These are phyloP conservation scores for Theodoxus fluviatilis DNA, from an alignment of 2,888 invertebrate species.

Conservation along the genomic window DNA sequence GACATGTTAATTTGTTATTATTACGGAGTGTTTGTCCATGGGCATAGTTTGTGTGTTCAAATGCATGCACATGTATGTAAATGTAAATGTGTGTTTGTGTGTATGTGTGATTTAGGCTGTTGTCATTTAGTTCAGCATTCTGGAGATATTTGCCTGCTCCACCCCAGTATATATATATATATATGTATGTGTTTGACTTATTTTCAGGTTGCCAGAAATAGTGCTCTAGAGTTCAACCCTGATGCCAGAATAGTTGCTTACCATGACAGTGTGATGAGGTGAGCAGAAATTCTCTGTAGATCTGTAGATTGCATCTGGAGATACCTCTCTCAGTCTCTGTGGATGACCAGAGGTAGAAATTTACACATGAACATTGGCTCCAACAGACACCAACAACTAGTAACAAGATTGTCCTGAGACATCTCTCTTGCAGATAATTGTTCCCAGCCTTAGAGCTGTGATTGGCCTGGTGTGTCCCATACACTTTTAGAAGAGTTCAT, in stretches of 20 bases:
- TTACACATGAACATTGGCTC: too few relatives aligned
- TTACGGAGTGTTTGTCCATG: background rate
- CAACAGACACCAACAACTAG: too few relatives aligned
- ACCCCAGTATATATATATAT: background rate
- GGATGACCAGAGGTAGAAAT: too few relatives aligned
- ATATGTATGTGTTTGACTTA: background rate
- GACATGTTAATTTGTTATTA: too few relatives aligned
- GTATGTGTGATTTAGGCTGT: too few relatives aligned
- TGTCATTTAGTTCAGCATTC: background rate
- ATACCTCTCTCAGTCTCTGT: too few relatives aligned
- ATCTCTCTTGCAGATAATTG: too few relatives aligned
- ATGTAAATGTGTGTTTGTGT: background rate
- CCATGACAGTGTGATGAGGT: conserved; percentile 93
- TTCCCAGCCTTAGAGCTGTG: too few relatives aligned
- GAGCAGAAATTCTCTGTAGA: conserved; percentile 40
- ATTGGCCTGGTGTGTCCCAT: too few relatives aligned
- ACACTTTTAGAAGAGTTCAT: too few relatives aligned
- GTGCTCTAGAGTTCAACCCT: conserved; percentile 86
- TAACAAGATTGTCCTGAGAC: too few relatives aligned
- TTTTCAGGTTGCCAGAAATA: conserved; percentile 81
- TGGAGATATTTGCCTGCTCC: background rate
- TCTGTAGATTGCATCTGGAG: too few relatives aligned
- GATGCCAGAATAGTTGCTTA: conserved; percentile 86
- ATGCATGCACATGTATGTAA: background rate
- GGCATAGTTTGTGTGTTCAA: background rate